Evolutionary conservation across 64 coral and sea anemone species (phyloP), one percentile per base, ranked within the genome.

Genomic region (Platygyra sinensis): DNA sequence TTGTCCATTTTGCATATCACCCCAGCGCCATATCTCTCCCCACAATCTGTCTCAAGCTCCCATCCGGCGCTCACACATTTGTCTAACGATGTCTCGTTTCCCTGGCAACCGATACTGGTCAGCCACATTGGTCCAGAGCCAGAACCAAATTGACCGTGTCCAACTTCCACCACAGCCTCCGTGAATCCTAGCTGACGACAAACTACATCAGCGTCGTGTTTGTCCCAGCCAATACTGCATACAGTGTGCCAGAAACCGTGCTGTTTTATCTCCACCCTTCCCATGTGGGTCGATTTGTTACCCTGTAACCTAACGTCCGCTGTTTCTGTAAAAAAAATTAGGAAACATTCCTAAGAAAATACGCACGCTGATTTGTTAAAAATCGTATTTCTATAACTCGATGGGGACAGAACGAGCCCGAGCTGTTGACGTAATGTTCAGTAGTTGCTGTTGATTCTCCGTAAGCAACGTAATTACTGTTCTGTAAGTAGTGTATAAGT

Each of bases 141-240:
- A 71, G 42, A 22, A 71, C 81, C 81, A 39, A 85, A 85, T 19
- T 85, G 81, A 4, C 63, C 81, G 24, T 85, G 81, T 2, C 20
- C 81, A 8, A 85, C 62, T 72, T 85, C 81, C 20, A 85, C 7
- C n/a, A 85, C 63, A 71, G 81, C 81, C 38, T 27, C 72, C 2
- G 52, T 15, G 36, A 60, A 88, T 74, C 86, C 86, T 13, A 88
- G 25, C 86, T 88, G 86, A 38, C 86, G 86, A 74, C 86, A 88
- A 32, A 88, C 86, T 24, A 88, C 86, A 61, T 88, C 74, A 22
- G 86, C 86, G 51, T 88, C 86, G 13, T 49, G 72, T 74, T 61
- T 88, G 13, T 88, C 72, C 72, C 72, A 88, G 30, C 28, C 72
- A 64, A 75, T 77, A 22, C 74, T 77, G 52, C 86, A 88, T 18